Conservation (phyloP, 2,888 invertebrate genomes). For the Polylopha cassiicola region DNA sequence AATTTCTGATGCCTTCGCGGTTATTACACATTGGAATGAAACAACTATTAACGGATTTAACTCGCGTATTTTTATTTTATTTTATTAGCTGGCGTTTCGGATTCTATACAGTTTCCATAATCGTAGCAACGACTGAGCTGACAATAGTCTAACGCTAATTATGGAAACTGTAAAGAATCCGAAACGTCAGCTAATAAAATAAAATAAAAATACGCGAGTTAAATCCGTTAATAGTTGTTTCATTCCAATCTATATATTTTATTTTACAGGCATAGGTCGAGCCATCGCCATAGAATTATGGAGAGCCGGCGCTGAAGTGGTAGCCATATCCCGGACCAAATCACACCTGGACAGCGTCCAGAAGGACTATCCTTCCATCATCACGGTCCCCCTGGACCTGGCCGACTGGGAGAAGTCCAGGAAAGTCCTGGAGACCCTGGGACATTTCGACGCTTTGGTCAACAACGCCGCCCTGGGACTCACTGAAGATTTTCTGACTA, state of each 20-base stretch:
- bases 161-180: too few species aligned
- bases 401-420: constrained; percentile 9
- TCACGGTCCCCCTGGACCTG: constrained; percentile 6
- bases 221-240: too few species aligned
- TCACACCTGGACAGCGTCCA: constrained; percentile 4
- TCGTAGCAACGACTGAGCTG: too few species aligned
- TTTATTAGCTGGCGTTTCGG: too few species aligned
- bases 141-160: too few species aligned
- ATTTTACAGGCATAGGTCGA: constrained; percentile 75
- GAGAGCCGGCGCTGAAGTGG: constrained; percentile 78
- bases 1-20: too few species aligned
- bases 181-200: too few species aligned
- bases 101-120: too few species aligned
- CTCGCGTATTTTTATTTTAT: too few species aligned
- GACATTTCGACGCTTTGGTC: constrained; percentile 10
- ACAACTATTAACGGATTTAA: too few species aligned
- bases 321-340: constrained; percentile 79
- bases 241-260: constrained; percentile 22
- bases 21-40: too few species aligned
- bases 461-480: constrained; percentile 76
- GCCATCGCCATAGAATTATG: constrained; percentile 78
- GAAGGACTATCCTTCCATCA: constrained; percentile 7
- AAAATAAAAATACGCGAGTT: too few species aligned
- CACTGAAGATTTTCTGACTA: constrained; percentile 79
- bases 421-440: constrained; percentile 4